phyloP scores from a whole-genome alignment of 2,888 invertebrate genomes.

The Cryptocephalus moraei region DNA sequence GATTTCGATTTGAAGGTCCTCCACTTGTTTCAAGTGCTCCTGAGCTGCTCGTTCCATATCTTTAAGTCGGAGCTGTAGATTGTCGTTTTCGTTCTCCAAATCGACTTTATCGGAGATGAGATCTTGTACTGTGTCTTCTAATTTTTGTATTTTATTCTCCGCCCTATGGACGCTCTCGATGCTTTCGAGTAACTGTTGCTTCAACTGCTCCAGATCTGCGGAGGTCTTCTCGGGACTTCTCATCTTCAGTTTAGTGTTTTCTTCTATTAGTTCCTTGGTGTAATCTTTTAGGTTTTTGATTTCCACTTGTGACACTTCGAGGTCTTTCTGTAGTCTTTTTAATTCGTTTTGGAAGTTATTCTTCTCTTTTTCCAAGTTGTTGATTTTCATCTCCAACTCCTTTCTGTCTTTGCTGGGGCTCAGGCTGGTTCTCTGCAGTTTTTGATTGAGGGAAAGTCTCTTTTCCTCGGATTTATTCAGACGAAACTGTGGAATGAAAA shows the following conservation, averaged over 20 bases:
- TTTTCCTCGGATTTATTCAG: constrained; percentile 15
- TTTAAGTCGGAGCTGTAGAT: not conserved
- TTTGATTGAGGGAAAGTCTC: constrained; percentile 12
- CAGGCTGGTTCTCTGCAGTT: constrained; percentile 11
- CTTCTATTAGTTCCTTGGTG: constrained; percentile 10
- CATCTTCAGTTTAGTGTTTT: constrained; percentile 9
- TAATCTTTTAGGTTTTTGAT: constrained; percentile 11
- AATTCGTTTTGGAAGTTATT: constrained; percentile 14
- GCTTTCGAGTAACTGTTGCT: constrained; percentile 10
- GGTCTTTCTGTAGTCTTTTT: constrained; percentile 13
- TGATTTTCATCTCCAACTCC: constrained; percentile 10
- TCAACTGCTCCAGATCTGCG: not conserved
- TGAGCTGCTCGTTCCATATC: not conserved
- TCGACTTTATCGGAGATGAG: not conserved
- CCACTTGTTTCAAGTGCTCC: constrained; percentile 4
- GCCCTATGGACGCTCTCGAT: constrained; percentile 1
- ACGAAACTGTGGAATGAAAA: not conserved
- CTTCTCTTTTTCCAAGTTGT: constrained; percentile 15
- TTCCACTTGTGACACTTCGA: constrained; percentile 12
- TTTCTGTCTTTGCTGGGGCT: constrained; percentile 9
- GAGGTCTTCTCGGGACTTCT: too few species aligned
- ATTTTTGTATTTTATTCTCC: not conserved
- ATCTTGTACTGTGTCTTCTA: not conserved
- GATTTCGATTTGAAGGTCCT: constrained; percentile 6
- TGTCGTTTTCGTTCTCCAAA: not conserved